Percentiles rank a stretch among this genome's conserved stretches.
Conservation (phyloP, 1,140 invertebrate species). For the Paraescarpia echinospica region DNA sequence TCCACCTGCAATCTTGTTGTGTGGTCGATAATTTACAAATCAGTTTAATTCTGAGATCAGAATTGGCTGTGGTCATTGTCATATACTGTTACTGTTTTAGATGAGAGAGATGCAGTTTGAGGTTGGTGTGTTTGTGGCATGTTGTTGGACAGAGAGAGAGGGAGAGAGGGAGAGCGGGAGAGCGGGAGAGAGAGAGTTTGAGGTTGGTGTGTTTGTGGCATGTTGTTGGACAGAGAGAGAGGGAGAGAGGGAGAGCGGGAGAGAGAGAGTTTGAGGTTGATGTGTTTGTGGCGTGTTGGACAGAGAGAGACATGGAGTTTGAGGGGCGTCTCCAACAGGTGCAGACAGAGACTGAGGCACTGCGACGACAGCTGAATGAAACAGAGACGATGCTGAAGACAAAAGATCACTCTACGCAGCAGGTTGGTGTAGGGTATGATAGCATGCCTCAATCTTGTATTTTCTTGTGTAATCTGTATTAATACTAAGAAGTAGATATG, state of each 20-base stretch:
- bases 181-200: too few species aligned
- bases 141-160: too few species aligned
- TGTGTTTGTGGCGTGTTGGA: background rate
- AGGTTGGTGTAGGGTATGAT: background rate
- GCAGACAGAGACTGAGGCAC: background rate
- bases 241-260: too few species aligned
- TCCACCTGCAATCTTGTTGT: background rate
- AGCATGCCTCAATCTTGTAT: background rate
- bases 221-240: too few species aligned
- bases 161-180: too few species aligned
- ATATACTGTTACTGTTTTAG: too few species aligned
- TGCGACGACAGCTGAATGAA: background rate
- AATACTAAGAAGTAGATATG: background rate
- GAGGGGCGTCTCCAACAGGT: background rate
- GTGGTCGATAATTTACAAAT: background rate
- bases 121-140: too few species aligned
- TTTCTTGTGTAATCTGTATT: background rate
- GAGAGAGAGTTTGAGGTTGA: background rate
- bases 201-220: too few species aligned
- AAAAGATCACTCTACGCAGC: background rate
- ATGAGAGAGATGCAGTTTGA: too few species aligned
- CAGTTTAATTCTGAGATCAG: too few species aligned
- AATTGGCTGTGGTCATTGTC: too few species aligned
- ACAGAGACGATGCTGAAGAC: background rate
- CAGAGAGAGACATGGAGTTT: background rate